Evolutionary conservation across 2,888 invertebrate genomes (phyloP).

Genomic region (Anodontia alba): DNA sequence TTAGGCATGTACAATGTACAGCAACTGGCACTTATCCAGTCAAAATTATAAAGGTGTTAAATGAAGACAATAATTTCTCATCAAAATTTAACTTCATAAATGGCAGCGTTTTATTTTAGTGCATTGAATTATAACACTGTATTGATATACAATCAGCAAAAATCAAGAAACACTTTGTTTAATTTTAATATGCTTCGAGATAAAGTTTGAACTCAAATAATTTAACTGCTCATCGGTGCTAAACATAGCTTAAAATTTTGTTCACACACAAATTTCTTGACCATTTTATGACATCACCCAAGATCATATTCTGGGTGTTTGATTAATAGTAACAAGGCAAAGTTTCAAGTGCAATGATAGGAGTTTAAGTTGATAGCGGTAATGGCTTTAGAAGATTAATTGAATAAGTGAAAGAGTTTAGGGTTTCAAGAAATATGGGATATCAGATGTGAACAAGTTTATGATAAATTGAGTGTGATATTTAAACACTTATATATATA

Average conservation of each 20-base stretch:
- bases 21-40: background rate
- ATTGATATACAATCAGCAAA: background rate
- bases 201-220: background rate
- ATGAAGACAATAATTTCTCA: background rate
- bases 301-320: background rate
- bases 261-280: background rate
- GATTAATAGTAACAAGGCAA: background rate
- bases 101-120: background rate
- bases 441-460: too few relatives aligned
- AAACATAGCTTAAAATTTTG: too few relatives aligned
- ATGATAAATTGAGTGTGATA: too few relatives aligned
- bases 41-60: background rate
- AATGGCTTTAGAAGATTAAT: slow-evolving; percentile 6
- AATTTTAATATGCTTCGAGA: background rate
- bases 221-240: background rate
- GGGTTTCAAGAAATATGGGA: background rate
- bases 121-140: slow-evolving; percentile 1
- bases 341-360: background rate
- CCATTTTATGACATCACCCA: background rate
- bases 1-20: too few relatives aligned
- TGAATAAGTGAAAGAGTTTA: background rate
- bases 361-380: background rate
- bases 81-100: background rate
- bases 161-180: slow-evolving; percentile 7
- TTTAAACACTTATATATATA: too few relatives aligned